Conservation (phyloP, 2,113 vertebrate genomes). For the Aptenodytes forsteri region DNA sequence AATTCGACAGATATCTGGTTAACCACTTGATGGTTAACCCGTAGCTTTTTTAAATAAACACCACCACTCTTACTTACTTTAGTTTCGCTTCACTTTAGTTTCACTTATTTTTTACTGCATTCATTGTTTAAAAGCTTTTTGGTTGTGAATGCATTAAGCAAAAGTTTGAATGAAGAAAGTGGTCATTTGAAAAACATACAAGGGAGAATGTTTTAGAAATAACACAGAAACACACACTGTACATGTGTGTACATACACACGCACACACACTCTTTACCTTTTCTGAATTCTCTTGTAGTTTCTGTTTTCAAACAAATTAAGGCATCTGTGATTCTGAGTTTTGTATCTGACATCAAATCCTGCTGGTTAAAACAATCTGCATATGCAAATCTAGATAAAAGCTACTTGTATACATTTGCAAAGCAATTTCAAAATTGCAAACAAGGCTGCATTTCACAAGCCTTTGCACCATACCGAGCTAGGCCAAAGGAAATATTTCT, state of each 20-base stretch:
- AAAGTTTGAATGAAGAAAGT: not conserved
- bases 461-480: not conserved
- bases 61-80: not conserved
- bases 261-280: not conserved
- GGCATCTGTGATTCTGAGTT: conserved; percentile 10
- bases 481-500: conserved; percentile 39
- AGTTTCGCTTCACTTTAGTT: not conserved
- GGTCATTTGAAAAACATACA: not conserved
- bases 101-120: not conserved
- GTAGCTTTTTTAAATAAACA: not conserved
- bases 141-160: not conserved
- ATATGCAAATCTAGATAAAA: conserved; percentile 14
- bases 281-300: not conserved
- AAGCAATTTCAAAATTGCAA: conserved; percentile 25
- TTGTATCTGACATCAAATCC: conserved; percentile 12
- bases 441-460: not conserved
- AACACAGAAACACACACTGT: not conserved
- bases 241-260: not conserved
- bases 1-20: not conserved
- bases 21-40: not conserved
- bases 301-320: not conserved
- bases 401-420: not conserved
- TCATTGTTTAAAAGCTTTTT: not conserved
- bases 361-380: conserved; percentile 20
- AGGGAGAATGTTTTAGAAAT: not conserved